phyloP scores from a whole-genome alignment of 2,888 invertebrate genomes.

The Eilema griseolum region DNA sequence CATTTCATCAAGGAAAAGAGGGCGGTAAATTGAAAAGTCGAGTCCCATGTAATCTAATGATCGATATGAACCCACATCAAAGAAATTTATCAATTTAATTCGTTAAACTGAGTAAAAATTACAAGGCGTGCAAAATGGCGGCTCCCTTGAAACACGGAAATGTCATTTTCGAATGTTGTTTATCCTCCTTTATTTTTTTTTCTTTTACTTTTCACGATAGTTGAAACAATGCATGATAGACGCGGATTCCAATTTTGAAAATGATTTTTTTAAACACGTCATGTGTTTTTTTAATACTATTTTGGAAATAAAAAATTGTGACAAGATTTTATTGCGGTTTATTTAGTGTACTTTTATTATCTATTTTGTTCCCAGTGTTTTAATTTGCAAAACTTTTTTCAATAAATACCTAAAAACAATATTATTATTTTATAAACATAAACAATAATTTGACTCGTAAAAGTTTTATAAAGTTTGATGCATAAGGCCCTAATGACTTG shows the following conservation, averaged over 20 bases:
- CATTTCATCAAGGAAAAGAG: constrained; percentile 69
- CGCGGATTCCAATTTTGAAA: not conserved
- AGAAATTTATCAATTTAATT: constrained; percentile 76
- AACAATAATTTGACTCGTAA: too few relatives aligned
- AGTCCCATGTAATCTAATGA: constrained; percentile 79
- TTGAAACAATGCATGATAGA: constrained; percentile 13
- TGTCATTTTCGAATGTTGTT: constrained; percentile 69
- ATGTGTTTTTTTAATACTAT: too few relatives aligned
- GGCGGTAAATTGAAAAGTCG: constrained; percentile 81
- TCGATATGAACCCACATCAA: constrained; percentile 77
- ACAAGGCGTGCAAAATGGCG: constrained; percentile 75
- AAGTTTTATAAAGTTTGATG: too few relatives aligned
- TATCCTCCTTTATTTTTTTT: too few relatives aligned
- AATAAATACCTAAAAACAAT: too few relatives aligned
- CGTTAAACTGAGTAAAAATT: constrained; percentile 75
- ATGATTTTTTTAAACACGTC: not conserved
- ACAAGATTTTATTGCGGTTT: too few relatives aligned
- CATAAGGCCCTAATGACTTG: too few relatives aligned
- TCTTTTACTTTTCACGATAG: constrained; percentile 39
- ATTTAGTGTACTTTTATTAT: too few relatives aligned
- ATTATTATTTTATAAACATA: too few relatives aligned
- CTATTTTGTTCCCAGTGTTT: too few relatives aligned
- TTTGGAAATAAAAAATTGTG: too few relatives aligned
- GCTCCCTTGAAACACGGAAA: constrained; percentile 70
- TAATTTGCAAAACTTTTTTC: too few relatives aligned